Base-by-base conservation (phyloP, 2,797 vertebrate species). In the Erithacus rubecula region DNA sequence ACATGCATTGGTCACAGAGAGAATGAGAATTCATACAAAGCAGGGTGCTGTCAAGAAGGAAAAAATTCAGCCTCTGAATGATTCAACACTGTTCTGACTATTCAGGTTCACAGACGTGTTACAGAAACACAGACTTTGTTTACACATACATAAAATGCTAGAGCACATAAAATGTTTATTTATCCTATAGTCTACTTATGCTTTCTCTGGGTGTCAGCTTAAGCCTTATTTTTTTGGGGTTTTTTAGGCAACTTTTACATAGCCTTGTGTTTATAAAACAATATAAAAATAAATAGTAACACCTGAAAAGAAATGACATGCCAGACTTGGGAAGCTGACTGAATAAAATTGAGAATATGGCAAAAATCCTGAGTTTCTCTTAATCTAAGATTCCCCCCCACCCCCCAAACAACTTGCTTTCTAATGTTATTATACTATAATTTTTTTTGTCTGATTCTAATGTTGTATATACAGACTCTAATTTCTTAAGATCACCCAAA, bases 311-410 rank as follows among this genome's bases (percentile, higher is more conserved):
- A 10, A 69, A 43, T 18, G 20, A 36, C 21, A 68, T 3, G 11
- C 2, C 7, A 6, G 41, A 55, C 10, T 41, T 74, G 13, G 15
- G 37, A 88, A 60, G 37, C 5, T 30, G 17, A 65, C 26, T 26
- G 56, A 65, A 62, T 26, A 37, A 60, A 77, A 80, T 1, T 6
- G 16, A 65, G 9, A 69, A 65, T 5, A 22, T 34, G 9, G 8
- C 6, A 75, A 64, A 92, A 90, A 52, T 12, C 6, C 3, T 12
- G 14, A 15, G 2, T 46, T 90, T 76, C 17, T 51, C 12, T 58
- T 74, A 21, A 27, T 12, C 16, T 43, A 64, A 70, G 29, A 74
- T 21, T 24, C 2, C 0, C 2, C 6, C 0, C 3, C 11, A 55
- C 13, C 1, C 16, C 41, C 4, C 29, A 62, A n/a, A 7, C 7